Evolutionary conservation across 2,113 vertebrate genomes (phyloP).

Genomic region (Terrapene triunguis): DNA sequence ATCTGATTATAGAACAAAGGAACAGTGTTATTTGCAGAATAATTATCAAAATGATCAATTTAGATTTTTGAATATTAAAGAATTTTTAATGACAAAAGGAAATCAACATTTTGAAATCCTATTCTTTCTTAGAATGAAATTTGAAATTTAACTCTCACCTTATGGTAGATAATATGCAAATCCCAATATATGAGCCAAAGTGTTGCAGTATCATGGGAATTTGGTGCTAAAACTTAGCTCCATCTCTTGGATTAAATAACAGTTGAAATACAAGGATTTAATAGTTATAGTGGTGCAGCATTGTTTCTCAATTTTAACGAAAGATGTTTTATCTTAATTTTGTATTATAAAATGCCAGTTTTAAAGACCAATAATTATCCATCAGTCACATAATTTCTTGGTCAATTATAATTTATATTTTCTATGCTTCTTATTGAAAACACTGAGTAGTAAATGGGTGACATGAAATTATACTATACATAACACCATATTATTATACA

Average conservation of each 20-base stretch:
- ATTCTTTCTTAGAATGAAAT: neutral
- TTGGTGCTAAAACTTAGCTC: neutral
- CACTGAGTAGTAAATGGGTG: neutral
- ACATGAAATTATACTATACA: neutral
- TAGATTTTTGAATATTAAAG: neutral
- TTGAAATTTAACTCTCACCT: neutral
- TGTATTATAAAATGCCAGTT: neutral
- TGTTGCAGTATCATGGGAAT: neutral
- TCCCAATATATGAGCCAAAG: neutral
- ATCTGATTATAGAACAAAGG: neutral
- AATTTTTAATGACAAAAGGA: slow-evolving; percentile 26
- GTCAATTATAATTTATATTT: neutral
- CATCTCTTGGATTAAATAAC: neutral
- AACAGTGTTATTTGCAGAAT: neutral
- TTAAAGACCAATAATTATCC: neutral
- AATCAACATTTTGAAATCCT: neutral
- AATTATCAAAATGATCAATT: neutral
- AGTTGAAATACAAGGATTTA: neutral
- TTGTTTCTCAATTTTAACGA: neutral
- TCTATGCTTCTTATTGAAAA: neutral
- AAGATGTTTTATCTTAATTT: neutral
- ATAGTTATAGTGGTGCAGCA: fast-evolving
- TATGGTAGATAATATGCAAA: neutral
- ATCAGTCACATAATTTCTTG: neutral
- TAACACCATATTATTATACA: neutral